Conservation (phyloP, 2,113 vertebrate species). For the Saccopteryx bilineata region DNA sequence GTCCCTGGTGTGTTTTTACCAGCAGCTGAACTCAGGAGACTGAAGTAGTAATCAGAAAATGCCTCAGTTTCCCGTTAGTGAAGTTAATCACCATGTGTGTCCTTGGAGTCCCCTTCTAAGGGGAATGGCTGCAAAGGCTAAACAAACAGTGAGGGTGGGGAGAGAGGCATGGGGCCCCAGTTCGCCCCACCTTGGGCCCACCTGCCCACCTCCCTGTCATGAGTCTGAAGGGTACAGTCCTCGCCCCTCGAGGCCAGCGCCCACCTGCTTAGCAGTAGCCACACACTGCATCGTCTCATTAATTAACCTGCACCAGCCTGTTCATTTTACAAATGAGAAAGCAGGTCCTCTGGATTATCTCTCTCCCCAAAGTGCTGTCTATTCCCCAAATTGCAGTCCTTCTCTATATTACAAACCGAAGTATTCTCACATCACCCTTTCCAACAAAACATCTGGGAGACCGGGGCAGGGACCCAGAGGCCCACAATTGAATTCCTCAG, state of each 20-base stretch:
- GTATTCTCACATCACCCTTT: background rate
- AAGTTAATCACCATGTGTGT: conserved; percentile 82
- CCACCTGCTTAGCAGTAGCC: background rate
- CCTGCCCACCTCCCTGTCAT: background rate
- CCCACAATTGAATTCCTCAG: conserved; percentile 43
- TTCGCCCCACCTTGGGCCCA: background rate
- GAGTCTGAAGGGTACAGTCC: background rate
- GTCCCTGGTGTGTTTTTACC: conserved; percentile 88
- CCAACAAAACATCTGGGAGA: background rate
- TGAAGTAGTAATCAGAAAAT: conserved; percentile 84
- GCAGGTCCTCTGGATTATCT: background rate
- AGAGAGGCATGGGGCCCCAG: rapidly evolving
- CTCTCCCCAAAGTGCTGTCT: background rate
- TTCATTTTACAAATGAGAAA: background rate
- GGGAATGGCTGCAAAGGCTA: conserved; percentile 81
- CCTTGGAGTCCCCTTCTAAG: conserved; percentile 82
- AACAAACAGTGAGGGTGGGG: background rate
- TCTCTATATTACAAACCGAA: background rate
- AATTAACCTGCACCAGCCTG: background rate
- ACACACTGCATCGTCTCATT: background rate
- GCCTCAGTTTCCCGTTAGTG: conserved; percentile 81
- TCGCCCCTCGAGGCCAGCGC: rapidly evolving
- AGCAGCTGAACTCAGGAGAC: conserved; percentile 88
- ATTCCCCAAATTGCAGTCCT: background rate
- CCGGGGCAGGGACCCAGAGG: background rate